Evolutionary conservation across 2,888 invertebrate species (phyloP).

Genomic region (Vanessa cardui): DNA sequence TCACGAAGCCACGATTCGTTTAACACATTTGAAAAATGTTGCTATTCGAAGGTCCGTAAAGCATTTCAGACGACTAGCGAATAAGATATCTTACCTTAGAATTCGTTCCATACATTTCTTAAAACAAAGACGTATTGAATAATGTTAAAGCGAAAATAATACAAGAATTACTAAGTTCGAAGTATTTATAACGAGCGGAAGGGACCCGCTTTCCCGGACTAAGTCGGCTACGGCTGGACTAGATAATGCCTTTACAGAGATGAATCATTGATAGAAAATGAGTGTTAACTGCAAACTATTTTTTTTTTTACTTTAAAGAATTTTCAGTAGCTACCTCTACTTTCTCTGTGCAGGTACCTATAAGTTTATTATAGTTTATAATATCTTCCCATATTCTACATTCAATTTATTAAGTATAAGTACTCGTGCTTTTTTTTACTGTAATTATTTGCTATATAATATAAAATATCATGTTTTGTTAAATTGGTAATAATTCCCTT

Average conservation of each 20-base stretch:
- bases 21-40: background rate
- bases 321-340: too few relatives aligned
- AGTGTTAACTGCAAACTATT: background rate
- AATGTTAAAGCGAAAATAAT: conserved; percentile 18
- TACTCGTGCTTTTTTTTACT: too few relatives aligned
- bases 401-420: too few relatives aligned
- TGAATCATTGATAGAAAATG: conserved; percentile 5
- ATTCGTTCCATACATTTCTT: background rate
- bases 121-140: conserved; percentile 12
- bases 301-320: too few relatives aligned
- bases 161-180: conserved; percentile 26
- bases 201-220: conserved; percentile 17
- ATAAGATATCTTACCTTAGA: background rate
- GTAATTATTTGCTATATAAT: too few relatives aligned
- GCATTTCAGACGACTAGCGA: background rate
- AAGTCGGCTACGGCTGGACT: conserved; percentile 16
- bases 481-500: too few relatives aligned
- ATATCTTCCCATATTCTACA: too few relatives aligned
- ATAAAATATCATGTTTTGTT: too few relatives aligned
- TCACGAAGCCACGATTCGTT: background rate
- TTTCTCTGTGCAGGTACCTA: too few relatives aligned
- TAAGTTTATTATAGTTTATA: too few relatives aligned
- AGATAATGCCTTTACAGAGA: conserved; percentile 18
- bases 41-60: background rate
- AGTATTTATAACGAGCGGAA: conserved; percentile 23